These are phyloP conservation scores for Vanessa atalanta DNA, from an alignment of 1,140 invertebrate species.

Conservation along the genomic window DNA sequence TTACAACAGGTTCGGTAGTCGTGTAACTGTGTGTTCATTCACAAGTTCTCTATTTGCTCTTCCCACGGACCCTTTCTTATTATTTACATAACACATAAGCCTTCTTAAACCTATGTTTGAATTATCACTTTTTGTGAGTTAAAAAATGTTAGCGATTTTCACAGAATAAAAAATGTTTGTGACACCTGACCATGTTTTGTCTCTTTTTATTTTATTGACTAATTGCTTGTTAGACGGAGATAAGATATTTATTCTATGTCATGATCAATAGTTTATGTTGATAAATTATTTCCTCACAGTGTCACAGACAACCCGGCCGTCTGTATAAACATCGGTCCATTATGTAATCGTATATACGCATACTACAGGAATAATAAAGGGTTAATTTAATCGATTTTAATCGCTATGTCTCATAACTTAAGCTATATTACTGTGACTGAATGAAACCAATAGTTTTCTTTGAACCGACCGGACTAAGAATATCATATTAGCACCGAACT, in stretches of 20 bases:
- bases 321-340: no score
- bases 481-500: not conserved
- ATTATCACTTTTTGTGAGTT: not conserved
- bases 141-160: not conserved
- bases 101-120: constrained; percentile 6
- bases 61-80: constrained; percentile 28
- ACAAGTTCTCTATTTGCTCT: constrained; percentile 37
- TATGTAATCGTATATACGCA: no score
- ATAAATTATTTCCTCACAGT: no score
- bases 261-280: no score
- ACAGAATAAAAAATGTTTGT: not conserved
- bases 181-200: not conserved
- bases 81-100: constrained; percentile 28
- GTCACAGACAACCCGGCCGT: no score
- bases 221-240: not conserved
- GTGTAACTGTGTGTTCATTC: constrained; percentile 21
- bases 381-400: not conserved
- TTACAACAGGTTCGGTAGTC: constrained; percentile 4
- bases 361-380: no score
- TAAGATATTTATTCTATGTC: not conserved
- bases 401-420: not conserved
- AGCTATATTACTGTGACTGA: not conserved
- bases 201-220: not conserved
- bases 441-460: constrained; percentile 3
- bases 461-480: constrained; percentile 1